phyloP scores from a whole-genome alignment of 2,888 invertebrate genomes.

The Elmis aenea region DNA sequence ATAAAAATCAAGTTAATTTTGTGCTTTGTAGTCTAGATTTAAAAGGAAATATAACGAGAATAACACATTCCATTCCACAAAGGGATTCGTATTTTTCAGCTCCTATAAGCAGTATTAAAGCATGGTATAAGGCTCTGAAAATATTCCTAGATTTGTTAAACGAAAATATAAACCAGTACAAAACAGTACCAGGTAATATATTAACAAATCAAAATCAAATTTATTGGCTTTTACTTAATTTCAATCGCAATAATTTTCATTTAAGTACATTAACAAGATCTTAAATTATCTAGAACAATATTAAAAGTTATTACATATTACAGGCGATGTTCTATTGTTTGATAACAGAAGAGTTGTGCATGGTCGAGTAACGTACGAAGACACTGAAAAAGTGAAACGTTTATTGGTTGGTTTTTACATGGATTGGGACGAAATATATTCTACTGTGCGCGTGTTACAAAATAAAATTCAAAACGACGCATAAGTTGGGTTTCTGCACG shows the following conservation, averaged over 20 bases:
- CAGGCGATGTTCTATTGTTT: conserved; percentile 48
- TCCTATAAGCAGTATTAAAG: conserved; percentile 54
- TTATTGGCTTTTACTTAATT: too few species aligned
- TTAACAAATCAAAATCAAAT: too few species aligned
- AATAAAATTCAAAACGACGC: too few species aligned
- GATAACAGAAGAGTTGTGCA: conserved; percentile 70
- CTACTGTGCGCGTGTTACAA: conserved; percentile 49
- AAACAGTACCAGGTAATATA: conserved; percentile 55
- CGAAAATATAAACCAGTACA: conserved; percentile 58
- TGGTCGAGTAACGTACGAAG: conserved; percentile 63
- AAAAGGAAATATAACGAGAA: conserved; percentile 54
- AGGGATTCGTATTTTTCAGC: conserved; percentile 63
- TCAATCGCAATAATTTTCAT: too few species aligned
- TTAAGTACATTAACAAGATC: too few species aligned
- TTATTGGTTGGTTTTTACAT: conserved; percentile 70
- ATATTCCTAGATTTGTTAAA: conserved; percentile 59
- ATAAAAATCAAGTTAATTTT: too few species aligned
- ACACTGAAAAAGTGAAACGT: conserved; percentile 46
- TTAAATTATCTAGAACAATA: neutral
- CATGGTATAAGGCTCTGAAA: conserved; percentile 66
- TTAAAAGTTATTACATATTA: conserved; percentile 5
- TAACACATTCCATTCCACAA: conserved; percentile 72
- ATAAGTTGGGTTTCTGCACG: too few species aligned
- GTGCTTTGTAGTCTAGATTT: conserved; percentile 49
- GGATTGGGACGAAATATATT: conserved; percentile 76